Conservation (phyloP, 2,888 invertebrate species). For the Koerneria pararmatus region DNA sequence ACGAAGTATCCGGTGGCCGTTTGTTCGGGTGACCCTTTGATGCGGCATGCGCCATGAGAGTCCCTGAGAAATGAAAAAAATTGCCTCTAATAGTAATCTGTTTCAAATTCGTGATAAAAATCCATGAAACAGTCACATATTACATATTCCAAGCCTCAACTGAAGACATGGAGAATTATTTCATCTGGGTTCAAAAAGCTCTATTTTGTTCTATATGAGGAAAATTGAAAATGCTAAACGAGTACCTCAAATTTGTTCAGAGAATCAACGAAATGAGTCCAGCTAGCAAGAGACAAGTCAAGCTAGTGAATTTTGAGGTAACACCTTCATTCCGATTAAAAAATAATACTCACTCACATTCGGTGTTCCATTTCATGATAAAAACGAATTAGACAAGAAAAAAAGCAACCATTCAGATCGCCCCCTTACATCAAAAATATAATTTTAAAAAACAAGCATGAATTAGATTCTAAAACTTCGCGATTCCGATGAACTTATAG, state of each 20-base stretch:
- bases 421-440: not conserved
- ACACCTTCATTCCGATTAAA: not conserved
- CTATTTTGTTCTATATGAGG: too few species aligned
- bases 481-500: not conserved
- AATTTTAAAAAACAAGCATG: not conserved
- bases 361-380: not conserved
- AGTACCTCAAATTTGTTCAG: too few species aligned
- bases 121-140: too few species aligned
- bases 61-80: too few species aligned
- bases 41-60: conserved; percentile 18
- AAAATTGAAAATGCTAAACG: too few species aligned
- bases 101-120: too few species aligned
- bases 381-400: not conserved
- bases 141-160: too few species aligned
- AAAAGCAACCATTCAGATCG: not conserved
- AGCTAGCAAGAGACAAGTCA: not conserved
- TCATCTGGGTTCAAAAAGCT: too few species aligned
- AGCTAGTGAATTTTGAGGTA: not conserved
- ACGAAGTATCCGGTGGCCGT: conserved; percentile 19
- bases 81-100: too few species aligned
- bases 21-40: conserved; percentile 11
- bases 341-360: not conserved
- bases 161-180: too few species aligned
- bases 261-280: not conserved
- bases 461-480: not conserved